Percentiles rank a stretch among this genome's conserved stretches.
phyloP scores from a whole-genome alignment of 2,888 invertebrate species.

The Iselma pallidipennis region DNA sequence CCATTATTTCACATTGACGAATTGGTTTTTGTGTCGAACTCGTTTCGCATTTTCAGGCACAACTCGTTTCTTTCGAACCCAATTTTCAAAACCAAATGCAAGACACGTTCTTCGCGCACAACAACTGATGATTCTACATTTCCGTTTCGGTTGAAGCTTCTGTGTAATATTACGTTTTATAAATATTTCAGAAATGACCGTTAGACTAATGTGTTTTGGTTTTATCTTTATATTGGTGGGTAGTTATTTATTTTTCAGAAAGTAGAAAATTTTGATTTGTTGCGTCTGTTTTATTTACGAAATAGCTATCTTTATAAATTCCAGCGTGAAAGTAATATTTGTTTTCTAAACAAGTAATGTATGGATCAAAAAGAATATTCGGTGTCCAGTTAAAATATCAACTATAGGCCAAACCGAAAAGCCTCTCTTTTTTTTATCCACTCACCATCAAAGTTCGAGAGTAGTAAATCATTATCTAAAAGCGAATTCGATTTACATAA shows the following conservation, averaged over 20 bases:
- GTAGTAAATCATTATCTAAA: constrained; percentile 51
- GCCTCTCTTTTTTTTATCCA: constrained; percentile 31
- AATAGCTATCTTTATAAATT: background rate
- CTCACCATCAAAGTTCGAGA: constrained; percentile 38
- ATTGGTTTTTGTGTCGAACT: constrained; percentile 34
- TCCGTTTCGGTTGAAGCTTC: background rate
- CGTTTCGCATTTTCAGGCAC: constrained; percentile 30
- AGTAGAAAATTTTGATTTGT: too few relatives aligned
- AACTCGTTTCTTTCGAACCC: constrained; percentile 1
- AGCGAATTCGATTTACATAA: constrained; percentile 53
- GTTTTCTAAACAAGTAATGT: constrained; percentile 17
- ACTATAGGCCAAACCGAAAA: constrained; percentile 27
- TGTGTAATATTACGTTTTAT: too few relatives aligned
- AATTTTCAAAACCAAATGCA: constrained; percentile 6
- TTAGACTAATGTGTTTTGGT: too few relatives aligned
- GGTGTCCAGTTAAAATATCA: constrained; percentile 25
- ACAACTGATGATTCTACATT: background rate
- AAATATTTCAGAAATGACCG: too few relatives aligned
- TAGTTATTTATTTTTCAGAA: too few relatives aligned
- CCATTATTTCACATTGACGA: constrained; percentile 38
- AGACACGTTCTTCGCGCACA: constrained; percentile 7
- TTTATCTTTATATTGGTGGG: too few relatives aligned
- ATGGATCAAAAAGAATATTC: constrained; percentile 26
- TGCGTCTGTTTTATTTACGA: too few relatives aligned
- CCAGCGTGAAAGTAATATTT: constrained; percentile 20